These are phyloP conservation scores for Ficedula albicollis DNA, from an alignment of 2,797 vertebrate genomes.

Conservation along the genomic window DNA sequence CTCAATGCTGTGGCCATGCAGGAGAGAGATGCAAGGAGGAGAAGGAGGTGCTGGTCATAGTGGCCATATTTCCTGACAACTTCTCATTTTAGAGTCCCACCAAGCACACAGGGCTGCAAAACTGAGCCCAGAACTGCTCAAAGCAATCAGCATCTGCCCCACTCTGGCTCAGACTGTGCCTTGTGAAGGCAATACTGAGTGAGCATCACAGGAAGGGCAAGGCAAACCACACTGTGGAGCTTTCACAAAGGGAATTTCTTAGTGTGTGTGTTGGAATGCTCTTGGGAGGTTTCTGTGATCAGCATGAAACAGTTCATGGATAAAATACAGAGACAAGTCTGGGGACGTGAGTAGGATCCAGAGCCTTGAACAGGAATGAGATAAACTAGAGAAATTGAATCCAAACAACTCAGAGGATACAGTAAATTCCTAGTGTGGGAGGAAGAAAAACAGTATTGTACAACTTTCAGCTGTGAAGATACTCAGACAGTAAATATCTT, in stretches of 20 bases:
- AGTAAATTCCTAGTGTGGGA: conserved; percentile 44
- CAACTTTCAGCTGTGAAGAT: conserved; percentile 48
- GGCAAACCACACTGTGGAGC: not conserved
- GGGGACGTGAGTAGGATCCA: not conserved
- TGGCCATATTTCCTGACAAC: not conserved
- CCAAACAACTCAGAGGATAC: not conserved
- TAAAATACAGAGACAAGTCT: not conserved
- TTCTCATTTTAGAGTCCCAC: not conserved
- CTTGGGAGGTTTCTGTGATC: not conserved
- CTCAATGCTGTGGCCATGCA: not conserved
- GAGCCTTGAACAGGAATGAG: not conserved
- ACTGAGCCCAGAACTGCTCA: not conserved
- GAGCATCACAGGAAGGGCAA: not conserved
- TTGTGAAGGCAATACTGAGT: not conserved
- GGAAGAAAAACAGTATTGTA: conserved; percentile 31
- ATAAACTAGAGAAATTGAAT: conserved; percentile 34
- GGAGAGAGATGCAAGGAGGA: not conserved
- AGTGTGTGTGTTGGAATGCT: not conserved
- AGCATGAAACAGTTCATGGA: not conserved
- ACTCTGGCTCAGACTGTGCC: not conserved
- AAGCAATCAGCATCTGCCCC: not conserved
- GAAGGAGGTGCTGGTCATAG: not conserved
- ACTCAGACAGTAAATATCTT: not conserved
- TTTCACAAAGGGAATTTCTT: not conserved
- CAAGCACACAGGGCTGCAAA: not conserved